These are phyloP conservation scores for Carcina quercana DNA, from an alignment of 2,888 invertebrate species.

Conservation along the genomic window DNA sequence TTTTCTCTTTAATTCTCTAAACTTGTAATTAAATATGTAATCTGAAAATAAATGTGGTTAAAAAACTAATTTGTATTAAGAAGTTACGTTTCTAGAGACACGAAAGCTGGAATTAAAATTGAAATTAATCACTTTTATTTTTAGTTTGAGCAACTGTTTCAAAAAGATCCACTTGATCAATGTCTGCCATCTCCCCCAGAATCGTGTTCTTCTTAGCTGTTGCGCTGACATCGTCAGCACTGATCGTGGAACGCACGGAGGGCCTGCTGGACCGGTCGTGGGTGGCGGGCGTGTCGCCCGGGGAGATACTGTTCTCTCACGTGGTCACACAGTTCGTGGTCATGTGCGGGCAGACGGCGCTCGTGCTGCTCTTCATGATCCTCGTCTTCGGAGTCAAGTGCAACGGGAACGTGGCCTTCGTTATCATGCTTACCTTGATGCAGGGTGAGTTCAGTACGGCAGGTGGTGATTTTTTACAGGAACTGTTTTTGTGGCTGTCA, in stretches of 20 bases:
- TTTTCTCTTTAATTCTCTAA: too few relatives aligned
- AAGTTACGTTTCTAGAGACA: too few relatives aligned
- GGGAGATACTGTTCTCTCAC: conserved; percentile 94
- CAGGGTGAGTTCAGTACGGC: conserved; percentile 73
- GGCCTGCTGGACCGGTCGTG: conserved; percentile 93
- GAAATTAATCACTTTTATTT: too few relatives aligned
- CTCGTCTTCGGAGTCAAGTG: conserved; percentile 92
- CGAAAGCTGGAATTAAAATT: too few relatives aligned
- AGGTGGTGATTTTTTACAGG: neutral
- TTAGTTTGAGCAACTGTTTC: too few relatives aligned
- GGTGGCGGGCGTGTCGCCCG: conserved; percentile 94
- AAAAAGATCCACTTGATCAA: too few relatives aligned
- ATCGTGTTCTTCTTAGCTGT: conserved; percentile 98
- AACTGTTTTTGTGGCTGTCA: too few relatives aligned
- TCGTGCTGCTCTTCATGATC: conserved; percentile 94
- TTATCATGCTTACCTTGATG: conserved; percentile 88
- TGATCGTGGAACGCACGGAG: conserved; percentile 93
- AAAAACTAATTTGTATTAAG: too few relatives aligned
- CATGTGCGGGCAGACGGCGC: conserved; percentile 94
- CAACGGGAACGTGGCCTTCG: conserved; percentile 89
- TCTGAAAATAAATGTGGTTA: too few relatives aligned
- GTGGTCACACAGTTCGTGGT: conserved; percentile 96
- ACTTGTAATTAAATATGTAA: too few relatives aligned
- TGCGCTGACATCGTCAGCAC: conserved; percentile 92
- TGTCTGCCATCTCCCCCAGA: conserved; percentile 57